Evolutionary conservation across 2,113 vertebrate species (phyloP).

Genomic region (Pundamilia nyererei): DNA sequence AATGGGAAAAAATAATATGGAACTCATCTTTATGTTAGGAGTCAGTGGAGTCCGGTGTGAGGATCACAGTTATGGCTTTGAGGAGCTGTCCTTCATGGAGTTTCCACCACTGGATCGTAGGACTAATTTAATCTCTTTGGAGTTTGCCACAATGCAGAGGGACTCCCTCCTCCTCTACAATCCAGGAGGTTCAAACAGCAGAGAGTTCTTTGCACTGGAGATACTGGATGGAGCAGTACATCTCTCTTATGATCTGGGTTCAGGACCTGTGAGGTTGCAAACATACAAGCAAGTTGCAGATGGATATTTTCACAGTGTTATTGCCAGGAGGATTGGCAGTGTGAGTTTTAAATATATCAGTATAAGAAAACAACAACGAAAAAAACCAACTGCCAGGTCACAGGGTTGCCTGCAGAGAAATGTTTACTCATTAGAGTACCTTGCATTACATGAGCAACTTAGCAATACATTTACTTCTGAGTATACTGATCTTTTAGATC

Average conservation of each 20-base stretch:
- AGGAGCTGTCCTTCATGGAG: slow-evolving; percentile 73
- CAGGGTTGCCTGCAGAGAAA: background rate
- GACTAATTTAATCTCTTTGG: slow-evolving; percentile 71
- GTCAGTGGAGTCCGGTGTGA: slow-evolving; percentile 65
- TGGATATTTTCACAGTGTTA: slow-evolving; percentile 70
- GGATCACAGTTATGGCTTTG: slow-evolving; percentile 70
- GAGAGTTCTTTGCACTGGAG: slow-evolving; percentile 71
- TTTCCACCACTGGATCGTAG: slow-evolving; percentile 69
- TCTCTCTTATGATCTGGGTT: slow-evolving; percentile 71
- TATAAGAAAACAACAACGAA: background rate
- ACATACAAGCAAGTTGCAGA: slow-evolving; percentile 68
- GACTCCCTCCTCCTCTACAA: slow-evolving; percentile 70
- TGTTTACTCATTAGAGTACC: background rate
- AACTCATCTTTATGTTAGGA: slow-evolving; percentile 37
- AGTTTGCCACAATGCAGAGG: slow-evolving; percentile 68
- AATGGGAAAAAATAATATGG: background rate
- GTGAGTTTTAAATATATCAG: slow-evolving; percentile 42
- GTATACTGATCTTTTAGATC: background rate
- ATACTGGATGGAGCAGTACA: slow-evolving; percentile 56
- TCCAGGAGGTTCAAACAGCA: slow-evolving; percentile 40
- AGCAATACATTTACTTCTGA: background rate
- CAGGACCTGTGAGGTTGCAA: slow-evolving; percentile 62
- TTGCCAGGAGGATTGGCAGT: slow-evolving; percentile 64
- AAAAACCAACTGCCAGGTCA: background rate
- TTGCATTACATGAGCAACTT: background rate